phyloP scores from a whole-genome alignment of 2,797 vertebrate genomes.

The Pangasius sanitwongsei region DNA sequence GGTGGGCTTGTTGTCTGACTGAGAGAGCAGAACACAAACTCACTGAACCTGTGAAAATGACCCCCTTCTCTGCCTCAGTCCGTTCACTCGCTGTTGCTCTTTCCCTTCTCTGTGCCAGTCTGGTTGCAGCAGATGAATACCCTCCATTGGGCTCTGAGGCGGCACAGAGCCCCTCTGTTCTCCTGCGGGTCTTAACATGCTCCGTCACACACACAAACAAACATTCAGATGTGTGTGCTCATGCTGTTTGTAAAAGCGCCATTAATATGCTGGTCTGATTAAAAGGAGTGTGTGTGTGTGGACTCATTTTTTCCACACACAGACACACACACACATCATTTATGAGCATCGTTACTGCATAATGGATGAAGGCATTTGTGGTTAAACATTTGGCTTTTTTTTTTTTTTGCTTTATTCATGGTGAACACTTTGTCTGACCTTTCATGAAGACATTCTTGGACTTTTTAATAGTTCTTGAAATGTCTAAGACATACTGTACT shows the following conservation, averaged over 20 bases:
- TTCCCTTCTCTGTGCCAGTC: conserved; percentile 52
- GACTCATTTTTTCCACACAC: conserved; percentile 2
- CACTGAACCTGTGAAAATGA: conserved; percentile 51
- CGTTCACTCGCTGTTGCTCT: conserved; percentile 35
- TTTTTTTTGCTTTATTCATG: not conserved
- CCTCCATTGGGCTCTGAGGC: conserved; percentile 65
- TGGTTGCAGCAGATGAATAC: conserved; percentile 66
- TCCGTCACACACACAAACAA: conserved; percentile 45
- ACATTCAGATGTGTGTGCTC: conserved; percentile 61
- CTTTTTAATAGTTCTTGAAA: not conserved
- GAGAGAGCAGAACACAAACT: conserved; percentile 40
- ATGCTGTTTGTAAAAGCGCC: conserved; percentile 65
- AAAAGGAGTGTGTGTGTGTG: not conserved
- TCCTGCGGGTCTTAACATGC: conserved; percentile 46
- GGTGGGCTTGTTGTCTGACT: conserved; percentile 35
- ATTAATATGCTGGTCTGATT: conserved; percentile 54
- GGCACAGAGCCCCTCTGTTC: conserved; percentile 73
- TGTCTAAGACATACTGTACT: not conserved
- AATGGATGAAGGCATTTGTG: not conserved
- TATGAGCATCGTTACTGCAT: conserved; percentile 1
- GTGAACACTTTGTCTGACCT: not conserved
- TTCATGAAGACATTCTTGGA: not conserved
- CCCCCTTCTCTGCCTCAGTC: not conserved
- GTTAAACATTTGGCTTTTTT: not conserved
- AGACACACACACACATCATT: conserved; percentile 1